phyloP scores from a whole-genome alignment of 2,113 vertebrate species.

The Cheilinus undulatus region DNA sequence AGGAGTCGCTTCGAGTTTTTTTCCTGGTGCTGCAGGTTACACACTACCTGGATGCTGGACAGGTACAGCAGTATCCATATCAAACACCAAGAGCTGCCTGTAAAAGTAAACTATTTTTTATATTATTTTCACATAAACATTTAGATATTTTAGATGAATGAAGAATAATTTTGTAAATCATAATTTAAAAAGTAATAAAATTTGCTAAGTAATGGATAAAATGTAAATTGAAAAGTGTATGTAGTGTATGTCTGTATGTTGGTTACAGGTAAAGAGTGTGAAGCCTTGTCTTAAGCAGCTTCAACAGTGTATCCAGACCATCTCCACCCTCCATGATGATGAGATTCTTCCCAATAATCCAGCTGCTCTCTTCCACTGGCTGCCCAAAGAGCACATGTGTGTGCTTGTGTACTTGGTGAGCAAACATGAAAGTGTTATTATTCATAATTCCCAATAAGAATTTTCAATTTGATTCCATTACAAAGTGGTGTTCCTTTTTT shows the following conservation, averaged over 20 bases:
- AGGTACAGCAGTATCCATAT: no score
- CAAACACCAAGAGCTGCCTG: no score
- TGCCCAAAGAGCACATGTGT: constrained; percentile 99
- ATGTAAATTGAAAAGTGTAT: no score
- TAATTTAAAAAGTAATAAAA: no score
- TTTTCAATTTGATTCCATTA: no score
- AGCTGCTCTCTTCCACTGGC: constrained; percentile 97
- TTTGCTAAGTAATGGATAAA: no score
- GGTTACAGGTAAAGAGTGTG: constrained; percentile 96
- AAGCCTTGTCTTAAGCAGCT: constrained; percentile 98
- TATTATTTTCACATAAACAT: no score
- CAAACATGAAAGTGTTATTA: no score
- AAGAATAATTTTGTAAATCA: no score
- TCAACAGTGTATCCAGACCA: constrained; percentile 99
- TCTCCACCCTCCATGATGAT: constrained; percentile 97
- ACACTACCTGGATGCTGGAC: constrained; percentile 97
- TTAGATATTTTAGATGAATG: neutral
- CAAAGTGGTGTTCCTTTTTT: no score
- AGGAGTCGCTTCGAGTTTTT: constrained; percentile 95
- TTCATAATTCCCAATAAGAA: no score
- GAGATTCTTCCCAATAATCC: constrained; percentile 98
- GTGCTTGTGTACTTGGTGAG: constrained; percentile 97
- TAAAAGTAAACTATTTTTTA: no score
- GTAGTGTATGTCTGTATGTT: neutral
- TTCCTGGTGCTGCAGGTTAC: constrained; percentile 98